These are phyloP conservation scores for Parasteatoda tepidariorum DNA, from an alignment of 1,140 invertebrate species.

Conservation along the genomic window DNA sequence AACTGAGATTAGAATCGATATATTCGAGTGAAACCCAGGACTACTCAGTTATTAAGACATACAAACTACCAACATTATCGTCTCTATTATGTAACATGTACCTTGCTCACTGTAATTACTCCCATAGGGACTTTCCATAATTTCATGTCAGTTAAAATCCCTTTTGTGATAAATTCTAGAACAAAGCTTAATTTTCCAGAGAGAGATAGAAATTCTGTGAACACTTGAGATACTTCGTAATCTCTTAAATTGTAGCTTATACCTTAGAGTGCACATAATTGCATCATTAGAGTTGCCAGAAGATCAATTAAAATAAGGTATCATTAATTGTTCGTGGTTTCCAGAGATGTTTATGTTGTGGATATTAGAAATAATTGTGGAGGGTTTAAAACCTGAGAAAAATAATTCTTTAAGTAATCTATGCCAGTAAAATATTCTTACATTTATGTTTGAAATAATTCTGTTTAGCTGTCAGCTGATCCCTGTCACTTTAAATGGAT, in stretches of 20 bases:
- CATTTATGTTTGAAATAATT: too few species aligned
- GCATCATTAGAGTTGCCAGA: conserved; percentile 35
- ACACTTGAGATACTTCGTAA: conserved; percentile 14
- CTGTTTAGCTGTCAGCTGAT: too few species aligned
- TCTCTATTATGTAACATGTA: not conserved
- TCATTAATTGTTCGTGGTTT: conserved; percentile 25
- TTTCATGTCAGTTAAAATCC: conserved; percentile 52
- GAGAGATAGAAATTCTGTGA: not conserved
- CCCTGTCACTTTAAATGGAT: not conserved
- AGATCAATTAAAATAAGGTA: conserved; percentile 54
- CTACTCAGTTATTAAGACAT: not conserved
- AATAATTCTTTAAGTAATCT: too few species aligned
- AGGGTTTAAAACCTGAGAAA: not conserved
- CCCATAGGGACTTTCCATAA: conserved; percentile 26
- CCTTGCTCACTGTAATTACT: conserved; percentile 26
- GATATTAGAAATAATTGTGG: not conserved
- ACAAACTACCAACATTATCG: not conserved
- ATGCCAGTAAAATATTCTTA: too few species aligned
- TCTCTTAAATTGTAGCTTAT: conserved; percentile 54
- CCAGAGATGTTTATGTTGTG: not conserved
- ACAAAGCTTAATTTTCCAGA: conserved; percentile 44
- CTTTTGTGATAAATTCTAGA: conserved; percentile 36
- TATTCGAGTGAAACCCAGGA: too few species aligned
- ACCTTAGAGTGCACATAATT: conserved; percentile 45
- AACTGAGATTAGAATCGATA: too few species aligned